Percentiles rank a stretch among this genome's conserved stretches.
Conservation (phyloP, 2,113 vertebrate genomes). For the Poeciliopsis turrubarensis region DNA sequence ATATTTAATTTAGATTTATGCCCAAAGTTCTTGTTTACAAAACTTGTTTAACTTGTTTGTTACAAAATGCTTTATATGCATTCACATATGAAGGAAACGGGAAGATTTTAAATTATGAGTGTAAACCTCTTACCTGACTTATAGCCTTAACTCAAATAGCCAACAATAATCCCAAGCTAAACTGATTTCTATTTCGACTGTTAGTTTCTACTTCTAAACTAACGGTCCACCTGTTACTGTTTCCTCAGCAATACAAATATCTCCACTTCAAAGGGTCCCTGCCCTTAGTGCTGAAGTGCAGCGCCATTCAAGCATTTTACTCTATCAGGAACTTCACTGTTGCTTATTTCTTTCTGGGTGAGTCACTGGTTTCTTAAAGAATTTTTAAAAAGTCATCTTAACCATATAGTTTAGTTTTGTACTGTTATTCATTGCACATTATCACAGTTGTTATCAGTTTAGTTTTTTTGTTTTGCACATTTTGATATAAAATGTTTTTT, state of each 20-base stretch:
- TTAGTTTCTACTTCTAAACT: constrained; percentile 3
- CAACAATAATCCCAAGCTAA: not conserved
- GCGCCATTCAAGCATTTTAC: constrained; percentile 88
- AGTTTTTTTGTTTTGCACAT: not conserved
- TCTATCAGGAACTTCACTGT: constrained; percentile 87
- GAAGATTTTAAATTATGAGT: not conserved
- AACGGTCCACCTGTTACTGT: not conserved
- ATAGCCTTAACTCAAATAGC: not conserved
- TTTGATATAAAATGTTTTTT: not conserved
- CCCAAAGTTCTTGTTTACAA: too few relatives aligned
- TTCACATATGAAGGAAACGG: not conserved
- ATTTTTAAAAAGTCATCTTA: not conserved
- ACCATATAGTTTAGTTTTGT: not conserved
- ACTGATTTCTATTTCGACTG: not conserved
- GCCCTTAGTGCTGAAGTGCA: constrained; percentile 85
- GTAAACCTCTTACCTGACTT: not conserved
- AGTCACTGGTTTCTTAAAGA: constrained; percentile 47
- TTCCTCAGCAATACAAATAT: constrained; percentile 91
- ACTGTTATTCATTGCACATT: not conserved
- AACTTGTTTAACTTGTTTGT: not conserved
- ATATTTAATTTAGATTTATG: too few relatives aligned
- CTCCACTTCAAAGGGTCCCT: constrained; percentile 89
- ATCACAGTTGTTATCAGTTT: not conserved
- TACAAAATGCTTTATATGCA: not conserved
- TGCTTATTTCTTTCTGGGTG: constrained; percentile 93